Conservation (phyloP, 1,140 invertebrate species). For the Asbolus verrucosus region DNA sequence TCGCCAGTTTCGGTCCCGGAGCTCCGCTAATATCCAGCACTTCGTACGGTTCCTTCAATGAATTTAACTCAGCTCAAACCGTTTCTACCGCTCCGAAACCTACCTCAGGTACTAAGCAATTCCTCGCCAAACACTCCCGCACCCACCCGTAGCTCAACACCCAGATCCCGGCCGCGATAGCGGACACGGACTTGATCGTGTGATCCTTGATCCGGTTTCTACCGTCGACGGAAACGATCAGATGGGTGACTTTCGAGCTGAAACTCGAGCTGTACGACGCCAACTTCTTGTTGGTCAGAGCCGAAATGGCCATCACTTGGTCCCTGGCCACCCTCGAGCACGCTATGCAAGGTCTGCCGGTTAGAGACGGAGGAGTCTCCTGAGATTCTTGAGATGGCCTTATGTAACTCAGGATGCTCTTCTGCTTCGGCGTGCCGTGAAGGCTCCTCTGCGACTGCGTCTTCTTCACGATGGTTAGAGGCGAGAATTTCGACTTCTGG, state of each 20-base stretch:
- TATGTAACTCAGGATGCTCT: slow-evolving; percentile 60
- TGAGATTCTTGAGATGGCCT: slow-evolving; percentile 41
- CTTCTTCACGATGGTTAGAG: slow-evolving; percentile 39
- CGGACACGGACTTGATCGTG: slow-evolving; percentile 63
- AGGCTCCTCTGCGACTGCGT: slow-evolving; percentile 36
- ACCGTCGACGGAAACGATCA: slow-evolving; percentile 59
- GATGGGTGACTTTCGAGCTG: slow-evolving; percentile 58
- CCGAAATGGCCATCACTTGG: slow-evolving; percentile 54
- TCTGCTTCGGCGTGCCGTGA: slow-evolving; percentile 56
- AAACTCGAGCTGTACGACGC: slow-evolving; percentile 55
- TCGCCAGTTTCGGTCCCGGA: slow-evolving; percentile 57
- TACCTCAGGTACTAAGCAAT: slow-evolving; percentile 61
- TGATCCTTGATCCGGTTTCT: slow-evolving; percentile 58
- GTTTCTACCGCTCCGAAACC: slow-evolving; percentile 10
- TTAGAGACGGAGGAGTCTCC: background rate
- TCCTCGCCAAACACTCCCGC: slow-evolving; percentile 58
- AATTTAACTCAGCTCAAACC: background rate
- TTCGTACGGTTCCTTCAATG: slow-evolving; percentile 60
- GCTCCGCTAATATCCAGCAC: slow-evolving; percentile 58
- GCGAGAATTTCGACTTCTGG: slow-evolving; percentile 37
- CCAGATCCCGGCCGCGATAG: slow-evolving; percentile 62
- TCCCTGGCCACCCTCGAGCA: slow-evolving; percentile 55
- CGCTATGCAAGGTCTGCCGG: slow-evolving; percentile 55
- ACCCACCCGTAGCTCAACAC: slow-evolving; percentile 61
- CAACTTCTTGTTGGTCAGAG: slow-evolving; percentile 59